These are phyloP conservation scores for Phasianus colchicus DNA, from an alignment of 2,113 vertebrate genomes.

Conservation along the genomic window DNA sequence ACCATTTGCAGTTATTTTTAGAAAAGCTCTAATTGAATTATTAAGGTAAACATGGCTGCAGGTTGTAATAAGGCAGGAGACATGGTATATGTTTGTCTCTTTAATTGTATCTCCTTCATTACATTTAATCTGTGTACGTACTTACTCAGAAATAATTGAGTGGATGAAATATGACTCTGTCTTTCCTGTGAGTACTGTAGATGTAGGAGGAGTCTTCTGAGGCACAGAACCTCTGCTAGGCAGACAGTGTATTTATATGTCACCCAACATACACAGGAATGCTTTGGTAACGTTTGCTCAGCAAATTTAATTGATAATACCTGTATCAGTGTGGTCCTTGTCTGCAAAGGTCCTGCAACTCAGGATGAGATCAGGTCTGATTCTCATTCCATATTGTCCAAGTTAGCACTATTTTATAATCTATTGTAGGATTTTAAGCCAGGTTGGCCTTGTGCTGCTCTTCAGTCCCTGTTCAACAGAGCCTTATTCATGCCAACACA, in stretches of 20 bases:
- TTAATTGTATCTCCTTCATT: not conserved
- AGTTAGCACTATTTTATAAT: not conserved
- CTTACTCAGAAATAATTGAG: not conserved
- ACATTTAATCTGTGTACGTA: not conserved
- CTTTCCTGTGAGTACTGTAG: not conserved
- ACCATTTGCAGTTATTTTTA: not conserved
- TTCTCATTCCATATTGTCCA: not conserved
- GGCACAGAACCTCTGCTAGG: not conserved
- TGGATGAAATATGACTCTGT: accelerated
- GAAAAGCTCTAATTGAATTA: slow-evolving; percentile 13
- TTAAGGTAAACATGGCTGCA: not conserved
- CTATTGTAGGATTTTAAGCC: not conserved
- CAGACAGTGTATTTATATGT: accelerated
- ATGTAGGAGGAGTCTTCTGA: not conserved
- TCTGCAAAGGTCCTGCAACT: not conserved
- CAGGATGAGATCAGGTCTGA: not conserved
- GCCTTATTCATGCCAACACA: not conserved
- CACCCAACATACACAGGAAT: accelerated
- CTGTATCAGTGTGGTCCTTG: not conserved
- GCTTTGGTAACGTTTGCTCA: not conserved
- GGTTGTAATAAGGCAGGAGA: not conserved
- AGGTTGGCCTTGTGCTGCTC: accelerated
- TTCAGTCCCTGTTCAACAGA: not conserved
- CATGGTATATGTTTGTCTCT: not conserved
- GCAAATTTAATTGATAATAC: not conserved